These are phyloP conservation scores for Clarias macrocephalus DNA, from an alignment of 2,113 vertebrate genomes.

Conservation along the genomic window DNA sequence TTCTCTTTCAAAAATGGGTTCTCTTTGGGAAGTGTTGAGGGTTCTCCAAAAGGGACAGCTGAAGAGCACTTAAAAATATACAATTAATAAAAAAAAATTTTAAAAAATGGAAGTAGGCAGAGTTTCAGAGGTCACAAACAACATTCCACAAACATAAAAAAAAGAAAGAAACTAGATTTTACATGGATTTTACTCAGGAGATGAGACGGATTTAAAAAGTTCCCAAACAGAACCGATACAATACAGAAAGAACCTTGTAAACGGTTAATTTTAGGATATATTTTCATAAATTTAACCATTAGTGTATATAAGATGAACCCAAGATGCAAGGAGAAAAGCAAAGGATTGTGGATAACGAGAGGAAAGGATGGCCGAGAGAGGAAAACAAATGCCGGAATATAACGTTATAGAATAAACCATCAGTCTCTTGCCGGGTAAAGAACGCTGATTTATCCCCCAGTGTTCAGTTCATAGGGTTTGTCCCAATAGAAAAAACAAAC, in stretches of 20 bases:
- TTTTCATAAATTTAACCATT: neutral
- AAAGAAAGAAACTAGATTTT: neutral
- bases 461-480: slow-evolving; percentile 86
- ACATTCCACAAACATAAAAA: neutral
- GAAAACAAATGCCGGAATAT: neutral
- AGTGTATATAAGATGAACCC: neutral
- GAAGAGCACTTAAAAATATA: neutral
- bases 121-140: neutral
- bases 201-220: neutral
- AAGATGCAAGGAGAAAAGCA: neutral
- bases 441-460: slow-evolving; percentile 71
- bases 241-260: neutral
- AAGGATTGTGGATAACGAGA: slow-evolving; percentile 5
- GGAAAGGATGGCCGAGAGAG: neutral
- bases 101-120: neutral
- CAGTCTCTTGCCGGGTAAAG: slow-evolving; percentile 70
- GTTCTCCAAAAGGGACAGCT: neutral
- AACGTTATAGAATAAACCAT: slow-evolving; percentile 72
- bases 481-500: slow-evolving; percentile 63
- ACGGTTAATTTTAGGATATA: neutral
- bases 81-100: neutral
- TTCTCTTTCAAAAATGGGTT: neutral
- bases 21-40: neutral
- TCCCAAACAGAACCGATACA: neutral
- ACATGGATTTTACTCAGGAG: neutral